Conservation (phyloP, 2,888 invertebrate species). For the Thymelicus sylvestris region DNA sequence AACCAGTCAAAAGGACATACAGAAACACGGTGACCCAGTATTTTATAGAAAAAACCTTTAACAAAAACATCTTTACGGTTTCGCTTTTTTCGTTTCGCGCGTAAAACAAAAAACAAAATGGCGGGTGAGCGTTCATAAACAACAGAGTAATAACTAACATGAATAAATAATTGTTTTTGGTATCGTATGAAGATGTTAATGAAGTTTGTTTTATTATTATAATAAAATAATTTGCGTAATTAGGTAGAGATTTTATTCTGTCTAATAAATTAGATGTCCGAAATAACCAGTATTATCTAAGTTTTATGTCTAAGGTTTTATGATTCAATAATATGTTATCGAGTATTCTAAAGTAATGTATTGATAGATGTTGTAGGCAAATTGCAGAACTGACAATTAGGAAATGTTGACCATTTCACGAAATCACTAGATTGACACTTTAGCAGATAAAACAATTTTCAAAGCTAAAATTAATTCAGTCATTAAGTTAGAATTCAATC, state of each 20-base stretch:
- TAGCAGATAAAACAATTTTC: too few species aligned
- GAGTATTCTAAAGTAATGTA: too few species aligned
- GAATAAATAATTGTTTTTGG: slow-evolving; percentile 52
- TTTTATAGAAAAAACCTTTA: slow-evolving; percentile 53
- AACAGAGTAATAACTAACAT: slow-evolving; percentile 51
- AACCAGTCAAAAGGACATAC: slow-evolving; percentile 64
- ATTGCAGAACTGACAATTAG: neutral
- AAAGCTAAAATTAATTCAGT: too few species aligned
- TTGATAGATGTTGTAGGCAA: neutral
- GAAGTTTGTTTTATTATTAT: slow-evolving; percentile 54
- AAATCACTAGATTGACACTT: neutral
- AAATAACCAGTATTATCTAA: slow-evolving; percentile 21
- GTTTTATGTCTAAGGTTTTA: slow-evolving; percentile 27
- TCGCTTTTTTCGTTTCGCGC: slow-evolving; percentile 60
- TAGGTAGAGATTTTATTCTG: slow-evolving; percentile 40
- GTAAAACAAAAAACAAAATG: slow-evolving; percentile 64
- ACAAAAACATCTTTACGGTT: slow-evolving; percentile 50
- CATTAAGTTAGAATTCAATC: too few species aligned
- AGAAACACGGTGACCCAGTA: slow-evolving; percentile 71
- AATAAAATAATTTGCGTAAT: slow-evolving; percentile 51
- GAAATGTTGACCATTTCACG: neutral
- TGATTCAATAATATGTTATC: slow-evolving; percentile 13
- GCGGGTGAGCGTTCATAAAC: slow-evolving; percentile 53
- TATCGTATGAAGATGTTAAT: slow-evolving; percentile 50
- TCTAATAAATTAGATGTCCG: slow-evolving; percentile 23